Evolutionary conservation across 2,888 invertebrate species (phyloP).

Genomic region (Sericinus montela): DNA sequence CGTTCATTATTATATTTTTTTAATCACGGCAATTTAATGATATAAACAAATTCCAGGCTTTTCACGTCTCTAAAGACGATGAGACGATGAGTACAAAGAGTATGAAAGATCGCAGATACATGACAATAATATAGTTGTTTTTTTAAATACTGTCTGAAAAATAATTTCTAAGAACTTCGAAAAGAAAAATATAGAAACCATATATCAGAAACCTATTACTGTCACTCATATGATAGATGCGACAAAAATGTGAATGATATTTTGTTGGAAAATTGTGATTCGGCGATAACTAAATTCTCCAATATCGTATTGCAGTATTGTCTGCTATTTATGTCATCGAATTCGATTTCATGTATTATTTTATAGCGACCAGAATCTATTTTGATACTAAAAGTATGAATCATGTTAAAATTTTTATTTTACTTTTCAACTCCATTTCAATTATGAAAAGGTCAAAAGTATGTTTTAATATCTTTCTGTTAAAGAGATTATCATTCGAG

Average conservation of each 20-base stretch:
- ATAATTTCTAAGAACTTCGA: background rate
- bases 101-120: too few relatives aligned
- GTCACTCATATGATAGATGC: conserved; percentile 16
- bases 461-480: too few relatives aligned
- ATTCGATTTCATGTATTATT: background rate
- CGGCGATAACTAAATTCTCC: conserved; percentile 4
- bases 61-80: too few relatives aligned
- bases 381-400: background rate
- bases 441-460: too few relatives aligned
- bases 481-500: too few relatives aligned
- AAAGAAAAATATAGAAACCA: conserved; percentile 7
- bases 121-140: too few relatives aligned
- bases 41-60: too few relatives aligned
- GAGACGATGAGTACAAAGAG: too few relatives aligned
- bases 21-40: too few relatives aligned
- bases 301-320: conserved; percentile 3
- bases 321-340: background rate
- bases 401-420: too few relatives aligned
- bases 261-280: conserved; percentile 12
- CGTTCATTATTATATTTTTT: too few relatives aligned
- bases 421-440: too few relatives aligned
- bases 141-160: background rate
- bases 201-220: conserved; percentile 17
- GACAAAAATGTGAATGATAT: conserved; percentile 10
- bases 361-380: background rate